Conservation (phyloP, 2,888 invertebrate species). For the Apodemia mormo region DNA sequence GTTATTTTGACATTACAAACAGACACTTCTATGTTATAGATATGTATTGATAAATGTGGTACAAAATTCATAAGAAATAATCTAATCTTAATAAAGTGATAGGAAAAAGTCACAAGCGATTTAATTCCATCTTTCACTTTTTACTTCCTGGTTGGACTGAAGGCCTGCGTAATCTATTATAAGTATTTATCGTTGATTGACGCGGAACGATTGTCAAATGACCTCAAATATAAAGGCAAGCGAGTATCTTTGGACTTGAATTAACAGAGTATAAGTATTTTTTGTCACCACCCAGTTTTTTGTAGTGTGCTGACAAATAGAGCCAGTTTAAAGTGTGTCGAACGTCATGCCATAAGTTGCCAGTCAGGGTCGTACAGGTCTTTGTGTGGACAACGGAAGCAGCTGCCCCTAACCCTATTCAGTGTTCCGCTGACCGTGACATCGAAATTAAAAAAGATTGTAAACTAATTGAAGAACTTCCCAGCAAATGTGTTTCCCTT, state of each 20-base stretch:
- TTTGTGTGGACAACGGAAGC: neutral
- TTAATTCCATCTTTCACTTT: slow-evolving; percentile 13
- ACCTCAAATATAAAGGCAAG: slow-evolving; percentile 3
- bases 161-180: neutral
- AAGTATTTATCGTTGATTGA: slow-evolving; percentile 1
- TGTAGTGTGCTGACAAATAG: neutral
- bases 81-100: neutral
- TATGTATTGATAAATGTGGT: no score
- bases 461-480: no score
- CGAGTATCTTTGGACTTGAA: neutral
- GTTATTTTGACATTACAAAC: no score
- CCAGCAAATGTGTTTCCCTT: no score
- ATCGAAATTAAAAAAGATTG: neutral
- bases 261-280: neutral
- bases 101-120: neutral
- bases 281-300: neutral
- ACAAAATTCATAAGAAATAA: no score
- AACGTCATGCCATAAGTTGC: neutral
- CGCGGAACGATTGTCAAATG: neutral
- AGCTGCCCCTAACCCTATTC: neutral
- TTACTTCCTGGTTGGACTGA: neutral
- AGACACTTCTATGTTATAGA: no score
- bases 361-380: neutral
- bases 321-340: neutral
- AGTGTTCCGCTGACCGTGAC: neutral